Percentiles rank a stretch among this genome's conserved stretches.
Conservation (phyloP, 2,797 vertebrate species). For the Amniataba percoides region DNA sequence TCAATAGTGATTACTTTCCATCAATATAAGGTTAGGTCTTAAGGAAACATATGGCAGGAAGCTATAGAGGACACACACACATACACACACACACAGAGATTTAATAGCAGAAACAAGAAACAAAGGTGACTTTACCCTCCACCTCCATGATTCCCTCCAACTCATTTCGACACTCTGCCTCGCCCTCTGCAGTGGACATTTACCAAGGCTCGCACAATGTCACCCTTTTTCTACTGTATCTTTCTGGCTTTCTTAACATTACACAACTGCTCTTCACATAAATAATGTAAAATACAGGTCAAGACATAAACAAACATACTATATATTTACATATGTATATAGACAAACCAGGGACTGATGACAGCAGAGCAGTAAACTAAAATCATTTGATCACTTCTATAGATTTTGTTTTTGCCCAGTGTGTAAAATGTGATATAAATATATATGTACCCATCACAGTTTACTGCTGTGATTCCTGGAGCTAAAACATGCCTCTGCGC, state of each 20-base stretch:
- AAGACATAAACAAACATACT: not conserved
- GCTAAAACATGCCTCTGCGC: no score
- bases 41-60: constrained; percentile 19
- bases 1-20: constrained; percentile 24
- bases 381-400: not conserved
- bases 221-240: not conserved
- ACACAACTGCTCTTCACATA: not conserved
- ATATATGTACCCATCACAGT: no score
- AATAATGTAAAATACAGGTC: not conserved
- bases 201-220: not conserved
- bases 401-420: not conserved
- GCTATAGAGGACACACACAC: constrained; percentile 24
- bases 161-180: constrained; percentile 9
- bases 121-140: constrained; percentile 32
- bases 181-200: not conserved
- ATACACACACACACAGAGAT: constrained; percentile 37
- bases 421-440: not conserved
- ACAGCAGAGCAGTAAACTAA: not conserved
- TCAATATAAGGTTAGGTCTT: constrained; percentile 38
- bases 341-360: not conserved
- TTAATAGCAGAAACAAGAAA: not conserved
- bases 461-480: no score
- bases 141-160: constrained; percentile 26
- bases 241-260: not conserved
- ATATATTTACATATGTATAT: not conserved